Conservation (phyloP, 1,140 invertebrate species). For the Lucilia cuprina region DNA sequence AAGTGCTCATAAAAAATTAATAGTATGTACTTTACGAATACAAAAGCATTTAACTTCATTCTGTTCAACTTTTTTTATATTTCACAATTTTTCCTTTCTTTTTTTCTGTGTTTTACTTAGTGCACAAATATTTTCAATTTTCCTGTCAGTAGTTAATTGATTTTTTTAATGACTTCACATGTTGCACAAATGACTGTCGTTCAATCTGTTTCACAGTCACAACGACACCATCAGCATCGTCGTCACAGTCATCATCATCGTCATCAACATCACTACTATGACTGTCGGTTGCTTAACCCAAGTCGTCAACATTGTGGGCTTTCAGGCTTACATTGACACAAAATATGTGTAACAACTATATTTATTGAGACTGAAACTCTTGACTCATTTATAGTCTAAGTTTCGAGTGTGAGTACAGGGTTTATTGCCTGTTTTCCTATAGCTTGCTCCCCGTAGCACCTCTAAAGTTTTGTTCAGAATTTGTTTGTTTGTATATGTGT, state of each 20-base stretch:
- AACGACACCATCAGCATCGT: background rate
- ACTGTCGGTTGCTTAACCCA: background rate
- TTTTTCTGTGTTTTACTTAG: background rate
- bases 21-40: background rate
- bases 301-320: constrained; percentile 11
- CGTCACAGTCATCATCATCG: constrained; percentile 7
- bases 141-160: constrained; percentile 40
- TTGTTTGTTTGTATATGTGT: too few species aligned
- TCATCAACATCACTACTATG: background rate
- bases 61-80: background rate
- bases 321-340: background rate
- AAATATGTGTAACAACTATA: constrained; percentile 22
- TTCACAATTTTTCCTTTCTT: background rate
- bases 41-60: background rate
- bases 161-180: constrained; percentile 41
- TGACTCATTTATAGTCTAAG: background rate
- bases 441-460: too few species aligned
- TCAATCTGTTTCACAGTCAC: background rate
- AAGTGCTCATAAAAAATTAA: constrained; percentile 3
- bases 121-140: constrained; percentile 35
- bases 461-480: too few species aligned
- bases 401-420: background rate
- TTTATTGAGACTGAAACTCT: constrained; percentile 16
- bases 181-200: constrained; percentile 32
- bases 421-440: too few species aligned